phyloP scores from a whole-genome alignment of 53 echinoderm and acorn worm species.

The Echinarachnius parma region DNA sequence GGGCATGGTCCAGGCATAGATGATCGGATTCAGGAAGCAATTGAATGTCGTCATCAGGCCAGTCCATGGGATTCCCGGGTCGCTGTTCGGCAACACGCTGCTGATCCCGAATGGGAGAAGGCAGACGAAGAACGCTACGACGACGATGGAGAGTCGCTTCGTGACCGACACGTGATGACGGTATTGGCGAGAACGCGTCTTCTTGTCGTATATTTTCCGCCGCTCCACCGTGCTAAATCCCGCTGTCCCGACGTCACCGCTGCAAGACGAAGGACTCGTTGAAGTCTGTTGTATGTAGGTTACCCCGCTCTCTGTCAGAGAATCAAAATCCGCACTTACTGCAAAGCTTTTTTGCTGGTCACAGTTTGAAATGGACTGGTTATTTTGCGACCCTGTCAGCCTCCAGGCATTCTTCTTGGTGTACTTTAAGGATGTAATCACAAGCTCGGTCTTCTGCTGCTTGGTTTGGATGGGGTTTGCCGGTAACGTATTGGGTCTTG shows the following conservation, averaged over 20 bases:
- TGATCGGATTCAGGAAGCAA: conserved; percentile 60
- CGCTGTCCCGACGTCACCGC: no score
- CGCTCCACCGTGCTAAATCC: no score
- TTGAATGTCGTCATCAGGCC: conserved; percentile 48
- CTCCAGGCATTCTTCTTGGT: no score
- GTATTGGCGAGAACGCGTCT: neutral
- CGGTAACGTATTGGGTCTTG: neutral
- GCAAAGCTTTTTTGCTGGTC: no score
- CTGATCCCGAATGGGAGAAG: conserved; percentile 25
- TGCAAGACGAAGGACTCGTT: no score
- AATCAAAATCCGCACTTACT: no score
- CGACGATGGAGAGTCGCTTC: conserved; percentile 17
- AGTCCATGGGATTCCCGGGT: conserved; percentile 22
- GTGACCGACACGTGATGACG: conserved; percentile 11
- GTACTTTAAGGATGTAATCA: no score
- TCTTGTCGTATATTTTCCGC: neutral
- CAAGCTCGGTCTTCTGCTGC: neutral
- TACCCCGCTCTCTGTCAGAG: neutral
- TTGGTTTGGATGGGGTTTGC: neutral
- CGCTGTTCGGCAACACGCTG: neutral
- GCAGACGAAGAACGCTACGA: conserved; percentile 32
- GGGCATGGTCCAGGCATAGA: conserved; percentile 58
- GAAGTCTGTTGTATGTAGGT: no score
- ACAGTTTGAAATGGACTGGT: no score
- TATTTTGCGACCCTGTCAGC: no score